A percentile compares a stretch with the other conserved stretches of the same genome.
phyloP scores from a whole-genome alignment of 2,797 vertebrate genomes.

The Morus bassanus region DNA sequence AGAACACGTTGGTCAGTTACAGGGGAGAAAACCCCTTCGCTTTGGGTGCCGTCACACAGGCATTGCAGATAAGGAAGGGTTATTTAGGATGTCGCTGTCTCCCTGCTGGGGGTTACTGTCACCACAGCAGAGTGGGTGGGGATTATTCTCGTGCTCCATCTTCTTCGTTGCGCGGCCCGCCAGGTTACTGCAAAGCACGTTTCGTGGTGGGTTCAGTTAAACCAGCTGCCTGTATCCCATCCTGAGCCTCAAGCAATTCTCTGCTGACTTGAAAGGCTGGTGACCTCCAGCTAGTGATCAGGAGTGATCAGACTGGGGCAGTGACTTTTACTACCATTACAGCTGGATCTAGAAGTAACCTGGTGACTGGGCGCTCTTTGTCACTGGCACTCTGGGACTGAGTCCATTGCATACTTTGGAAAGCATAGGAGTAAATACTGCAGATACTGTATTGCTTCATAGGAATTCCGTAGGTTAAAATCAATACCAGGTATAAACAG shows the following conservation, averaged over 20 bases:
- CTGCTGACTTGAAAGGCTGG: neutral
- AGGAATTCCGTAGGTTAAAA: neutral
- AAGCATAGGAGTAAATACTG: neutral
- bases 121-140: accelerated
- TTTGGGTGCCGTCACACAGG: neutral
- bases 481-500: neutral
- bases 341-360: neutral
- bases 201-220: neutral
- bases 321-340: neutral
- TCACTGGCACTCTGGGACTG: neutral
- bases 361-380: neutral
- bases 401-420: neutral
- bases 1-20: neutral
- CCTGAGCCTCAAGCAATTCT: neutral
- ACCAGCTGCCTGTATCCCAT: neutral
- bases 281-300: neutral
- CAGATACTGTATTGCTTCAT: neutral
- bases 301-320: neutral
- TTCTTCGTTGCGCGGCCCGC: accelerated
- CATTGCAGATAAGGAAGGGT: neutral
- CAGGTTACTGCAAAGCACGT: neutral
- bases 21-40: neutral
- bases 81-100: neutral
- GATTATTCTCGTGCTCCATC: neutral
- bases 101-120: neutral